Conservation (phyloP, 2,888 invertebrate species). For the Cataglyphis cursor region DNA sequence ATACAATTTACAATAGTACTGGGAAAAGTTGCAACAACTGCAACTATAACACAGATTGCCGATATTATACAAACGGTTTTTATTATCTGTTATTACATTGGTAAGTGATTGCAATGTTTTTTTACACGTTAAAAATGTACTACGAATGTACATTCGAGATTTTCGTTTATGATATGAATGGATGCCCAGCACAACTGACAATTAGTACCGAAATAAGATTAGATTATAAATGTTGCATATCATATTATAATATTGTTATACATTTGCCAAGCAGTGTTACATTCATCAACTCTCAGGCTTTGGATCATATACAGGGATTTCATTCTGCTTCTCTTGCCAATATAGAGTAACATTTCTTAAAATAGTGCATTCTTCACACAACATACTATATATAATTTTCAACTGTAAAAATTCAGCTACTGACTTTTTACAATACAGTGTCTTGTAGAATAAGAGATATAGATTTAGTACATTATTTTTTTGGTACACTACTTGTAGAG, state of each 20-base stretch:
- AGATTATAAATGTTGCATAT: slow-evolving; percentile 87
- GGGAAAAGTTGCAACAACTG: slow-evolving; percentile 77
- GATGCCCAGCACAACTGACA: slow-evolving; percentile 86
- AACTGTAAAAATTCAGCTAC: neutral
- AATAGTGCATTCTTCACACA: neutral
- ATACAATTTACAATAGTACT: slow-evolving; percentile 84
- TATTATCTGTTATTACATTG: slow-evolving; percentile 84
- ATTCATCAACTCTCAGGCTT: slow-evolving; percentile 76
- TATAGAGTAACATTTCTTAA: slow-evolving; percentile 8
- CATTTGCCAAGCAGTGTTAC: slow-evolving; percentile 84
- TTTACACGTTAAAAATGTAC: slow-evolving; percentile 67
- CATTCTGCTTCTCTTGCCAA: neutral
- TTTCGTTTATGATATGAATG: slow-evolving; percentile 79
- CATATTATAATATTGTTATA: slow-evolving; percentile 87
- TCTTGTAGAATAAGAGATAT: slow-evolving; percentile 16
- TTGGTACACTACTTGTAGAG: neutral
- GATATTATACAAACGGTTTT: slow-evolving; percentile 81
- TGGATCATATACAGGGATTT: slow-evolving; percentile 68
- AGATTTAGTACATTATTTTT: slow-evolving; percentile 6
- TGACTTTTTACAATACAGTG: slow-evolving; percentile 19
- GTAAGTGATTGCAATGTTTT: slow-evolving; percentile 81
- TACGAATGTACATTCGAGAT: slow-evolving; percentile 66
- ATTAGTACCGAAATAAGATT: slow-evolving; percentile 85
- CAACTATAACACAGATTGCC: slow-evolving; percentile 74
- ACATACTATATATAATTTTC: neutral